Evolutionary conservation across 2,888 invertebrate genomes (phyloP).

Genomic region (Eupsilia transversa): DNA sequence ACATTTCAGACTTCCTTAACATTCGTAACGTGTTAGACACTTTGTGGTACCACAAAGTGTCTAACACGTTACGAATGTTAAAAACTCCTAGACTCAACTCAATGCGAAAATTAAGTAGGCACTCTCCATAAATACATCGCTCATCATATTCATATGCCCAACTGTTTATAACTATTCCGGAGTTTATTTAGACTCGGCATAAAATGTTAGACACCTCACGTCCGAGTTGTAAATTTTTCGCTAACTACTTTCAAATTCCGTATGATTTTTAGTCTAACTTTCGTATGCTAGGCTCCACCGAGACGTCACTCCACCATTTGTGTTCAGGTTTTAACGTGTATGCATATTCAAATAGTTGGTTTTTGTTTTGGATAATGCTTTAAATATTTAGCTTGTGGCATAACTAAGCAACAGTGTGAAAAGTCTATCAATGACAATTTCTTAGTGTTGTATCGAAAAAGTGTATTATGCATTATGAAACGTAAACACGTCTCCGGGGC

Average conservation of each 20-base stretch:
- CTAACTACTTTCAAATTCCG: slow-evolving; percentile 72
- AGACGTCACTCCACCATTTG: slow-evolving; percentile 75
- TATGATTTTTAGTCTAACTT: slow-evolving; percentile 88
- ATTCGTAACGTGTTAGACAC: not conserved
- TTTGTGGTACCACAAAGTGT: too few species aligned
- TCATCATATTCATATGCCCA: slow-evolving; percentile 14
- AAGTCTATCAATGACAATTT: not conserved
- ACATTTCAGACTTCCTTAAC: not conserved
- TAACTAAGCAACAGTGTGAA: not conserved
- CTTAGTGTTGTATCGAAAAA: too few species aligned
- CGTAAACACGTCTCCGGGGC: too few species aligned
- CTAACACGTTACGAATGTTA: too few species aligned
- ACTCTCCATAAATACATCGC: slow-evolving; percentile 1
- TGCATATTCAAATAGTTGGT: slow-evolving; percentile 83
- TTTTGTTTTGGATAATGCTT: slow-evolving; percentile 71
- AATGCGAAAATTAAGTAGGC: not conserved
- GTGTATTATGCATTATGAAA: too few species aligned
- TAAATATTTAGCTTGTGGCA: not conserved
- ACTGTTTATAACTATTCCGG: slow-evolving; percentile 45
- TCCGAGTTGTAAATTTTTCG: slow-evolving; percentile 82
- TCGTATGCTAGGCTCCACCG: slow-evolving; percentile 74
- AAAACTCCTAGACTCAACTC: not conserved
- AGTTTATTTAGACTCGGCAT: slow-evolving; percentile 51
- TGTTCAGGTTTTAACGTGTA: slow-evolving; percentile 73
- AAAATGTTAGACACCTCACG: slow-evolving; percentile 72